Evolutionary conservation across 2,797 vertebrate genomes (phyloP).

Genomic region (Erpetoichthys calabaricus): DNA sequence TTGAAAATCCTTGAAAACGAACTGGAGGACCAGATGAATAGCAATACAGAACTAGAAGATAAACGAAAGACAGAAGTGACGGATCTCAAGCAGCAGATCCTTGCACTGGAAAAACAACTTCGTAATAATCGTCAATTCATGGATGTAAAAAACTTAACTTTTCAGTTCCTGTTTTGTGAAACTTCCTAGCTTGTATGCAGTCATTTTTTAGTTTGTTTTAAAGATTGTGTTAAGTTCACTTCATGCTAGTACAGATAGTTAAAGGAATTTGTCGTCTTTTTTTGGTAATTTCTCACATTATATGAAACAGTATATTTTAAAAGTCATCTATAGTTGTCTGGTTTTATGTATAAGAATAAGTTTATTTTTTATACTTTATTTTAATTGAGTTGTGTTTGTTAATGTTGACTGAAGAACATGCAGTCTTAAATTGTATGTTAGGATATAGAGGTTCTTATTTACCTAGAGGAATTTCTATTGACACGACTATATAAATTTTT

Average conservation of each 20-base stretch:
- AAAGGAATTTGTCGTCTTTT: too few species aligned
- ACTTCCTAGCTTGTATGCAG: background rate
- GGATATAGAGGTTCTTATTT: too few species aligned
- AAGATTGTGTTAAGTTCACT: too few species aligned
- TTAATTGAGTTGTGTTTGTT: background rate
- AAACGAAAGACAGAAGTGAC: slow-evolving; percentile 50
- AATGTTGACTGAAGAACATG: background rate
- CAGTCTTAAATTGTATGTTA: too few species aligned
- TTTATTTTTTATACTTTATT: background rate
- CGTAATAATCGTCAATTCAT: slow-evolving; percentile 86
- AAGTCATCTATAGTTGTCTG: too few species aligned
- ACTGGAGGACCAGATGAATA: slow-evolving; percentile 72
- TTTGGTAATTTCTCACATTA: too few species aligned
- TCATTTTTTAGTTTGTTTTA: too few species aligned
- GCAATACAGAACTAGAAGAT: slow-evolving; percentile 50
- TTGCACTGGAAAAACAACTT: slow-evolving; percentile 81
- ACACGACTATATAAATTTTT: background rate
- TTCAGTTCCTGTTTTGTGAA: background rate
- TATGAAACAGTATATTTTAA: too few species aligned
- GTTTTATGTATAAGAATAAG: background rate
- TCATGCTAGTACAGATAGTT: too few species aligned
- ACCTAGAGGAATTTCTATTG: too few species aligned
- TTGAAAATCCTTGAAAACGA: slow-evolving; percentile 68
- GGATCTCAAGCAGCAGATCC: slow-evolving; percentile 69
- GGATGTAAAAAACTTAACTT: slow-evolving; percentile 49